Conservation (phyloP, 2,113 vertebrate genomes). For the Ailuropoda melanoleuca region DNA sequence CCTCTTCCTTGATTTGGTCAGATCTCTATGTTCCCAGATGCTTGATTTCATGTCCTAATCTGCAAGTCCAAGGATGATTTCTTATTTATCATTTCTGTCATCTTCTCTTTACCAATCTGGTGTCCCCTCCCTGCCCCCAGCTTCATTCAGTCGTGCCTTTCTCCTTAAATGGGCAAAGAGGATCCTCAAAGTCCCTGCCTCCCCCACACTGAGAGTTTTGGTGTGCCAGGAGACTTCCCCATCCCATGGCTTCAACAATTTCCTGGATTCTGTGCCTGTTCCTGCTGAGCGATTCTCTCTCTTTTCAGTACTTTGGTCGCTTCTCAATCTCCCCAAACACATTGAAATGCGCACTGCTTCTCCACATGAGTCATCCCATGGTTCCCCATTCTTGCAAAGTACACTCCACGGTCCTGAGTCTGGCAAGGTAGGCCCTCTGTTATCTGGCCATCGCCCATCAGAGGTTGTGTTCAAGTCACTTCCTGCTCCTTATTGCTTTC, state of each 20-base stretch:
- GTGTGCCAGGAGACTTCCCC: neutral
- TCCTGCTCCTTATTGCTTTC: neutral
- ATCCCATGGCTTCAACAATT: neutral
- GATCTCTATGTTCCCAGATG: neutral
- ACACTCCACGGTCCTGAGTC: neutral
- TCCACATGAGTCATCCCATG: neutral
- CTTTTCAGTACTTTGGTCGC: rapidly evolving
- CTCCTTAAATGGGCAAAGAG: neutral
- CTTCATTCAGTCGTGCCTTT: neutral
- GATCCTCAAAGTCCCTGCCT: neutral
- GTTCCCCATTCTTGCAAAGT: neutral
- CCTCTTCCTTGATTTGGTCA: neutral
- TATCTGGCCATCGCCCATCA: neutral
- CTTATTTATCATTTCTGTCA: neutral
- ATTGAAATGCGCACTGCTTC: neutral
- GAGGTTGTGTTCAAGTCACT: neutral
- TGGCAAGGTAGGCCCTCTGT: neutral
- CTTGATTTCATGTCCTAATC: neutral
- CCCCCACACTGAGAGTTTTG: neutral
- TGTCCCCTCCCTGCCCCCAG: neutral
- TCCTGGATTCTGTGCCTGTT: neutral
- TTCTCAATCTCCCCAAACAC: neutral
- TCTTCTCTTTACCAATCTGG: neutral
- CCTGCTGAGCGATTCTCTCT: neutral
- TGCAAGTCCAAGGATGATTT: neutral